phyloP scores from a whole-genome alignment of 2,797 vertebrate species.

The Hybognathus amarus region DNA sequence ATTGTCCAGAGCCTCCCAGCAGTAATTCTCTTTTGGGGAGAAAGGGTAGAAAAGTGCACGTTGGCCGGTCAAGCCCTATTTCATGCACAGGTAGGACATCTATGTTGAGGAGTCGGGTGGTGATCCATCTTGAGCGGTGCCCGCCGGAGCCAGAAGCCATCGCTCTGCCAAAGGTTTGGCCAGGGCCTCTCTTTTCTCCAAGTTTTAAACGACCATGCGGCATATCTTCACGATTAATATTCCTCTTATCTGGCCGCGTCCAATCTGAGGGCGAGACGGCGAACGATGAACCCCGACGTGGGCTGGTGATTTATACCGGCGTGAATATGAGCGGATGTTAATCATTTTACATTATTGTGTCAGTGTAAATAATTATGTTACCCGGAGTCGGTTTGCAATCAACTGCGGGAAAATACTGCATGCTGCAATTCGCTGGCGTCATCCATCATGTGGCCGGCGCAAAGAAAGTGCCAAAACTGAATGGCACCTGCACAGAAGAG shows the following conservation, averaged over 20 bases:
- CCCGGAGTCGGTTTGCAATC: constrained; percentile 49
- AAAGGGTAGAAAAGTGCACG: constrained; percentile 60
- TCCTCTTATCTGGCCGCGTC: constrained; percentile 30
- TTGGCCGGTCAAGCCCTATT: constrained; percentile 59
- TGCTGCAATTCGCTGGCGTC: constrained; percentile 13
- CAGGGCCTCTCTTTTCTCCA: constrained; percentile 29
- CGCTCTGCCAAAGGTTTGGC: constrained; percentile 45
- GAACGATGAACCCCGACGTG: constrained; percentile 15
- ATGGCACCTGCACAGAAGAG: neutral
- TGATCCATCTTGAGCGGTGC: constrained; percentile 26
- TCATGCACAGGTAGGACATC: constrained; percentile 62
- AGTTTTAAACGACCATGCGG: constrained; percentile 45
- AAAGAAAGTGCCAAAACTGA: constrained; percentile 3
- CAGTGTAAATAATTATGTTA: constrained; percentile 49
- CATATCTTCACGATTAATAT: constrained; percentile 40
- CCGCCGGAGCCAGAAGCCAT: constrained; percentile 45
- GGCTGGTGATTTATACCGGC: constrained; percentile 35
- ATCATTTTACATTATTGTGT: constrained; percentile 50
- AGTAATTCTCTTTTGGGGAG: constrained; percentile 83
- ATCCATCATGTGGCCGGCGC: constrained; percentile 25
- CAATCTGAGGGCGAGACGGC: constrained; percentile 23
- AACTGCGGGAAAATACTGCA: constrained; percentile 41
- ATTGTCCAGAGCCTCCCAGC: constrained; percentile 88
- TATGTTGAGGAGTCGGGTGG: constrained; percentile 49
- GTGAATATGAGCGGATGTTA: constrained; percentile 47